These are phyloP conservation scores for Phyllotis vaccarum DNA, from an alignment of 2,797 vertebrate genomes.

Conservation along the genomic window DNA sequence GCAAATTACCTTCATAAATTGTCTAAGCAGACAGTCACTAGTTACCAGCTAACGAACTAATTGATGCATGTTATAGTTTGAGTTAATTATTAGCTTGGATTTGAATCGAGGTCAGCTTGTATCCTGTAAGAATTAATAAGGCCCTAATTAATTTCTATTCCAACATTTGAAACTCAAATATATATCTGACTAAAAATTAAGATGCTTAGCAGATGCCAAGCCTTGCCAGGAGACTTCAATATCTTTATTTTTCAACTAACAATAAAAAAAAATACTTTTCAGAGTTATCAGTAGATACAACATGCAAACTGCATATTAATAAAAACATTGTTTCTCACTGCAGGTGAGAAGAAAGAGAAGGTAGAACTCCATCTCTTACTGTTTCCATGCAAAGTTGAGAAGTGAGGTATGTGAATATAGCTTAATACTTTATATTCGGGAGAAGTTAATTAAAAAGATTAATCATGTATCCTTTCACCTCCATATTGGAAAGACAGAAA, in stretches of 20 bases:
- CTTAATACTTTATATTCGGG: constrained; percentile 66
- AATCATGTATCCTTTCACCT: constrained; percentile 61
- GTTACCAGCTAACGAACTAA: constrained; percentile 26
- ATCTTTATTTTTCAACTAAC: not conserved
- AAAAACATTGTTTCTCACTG: not conserved
- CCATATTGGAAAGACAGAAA: constrained; percentile 40
- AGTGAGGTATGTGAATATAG: not conserved
- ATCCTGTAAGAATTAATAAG: constrained; percentile 2
- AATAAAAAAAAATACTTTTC: constrained; percentile 1
- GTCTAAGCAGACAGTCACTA: constrained; percentile 4
- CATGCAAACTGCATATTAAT: not conserved
- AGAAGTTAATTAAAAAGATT: constrained; percentile 72
- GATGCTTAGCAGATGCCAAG: not conserved
- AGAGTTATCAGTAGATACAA: not conserved
- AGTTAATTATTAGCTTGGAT: constrained; percentile 67
- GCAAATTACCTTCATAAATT: constrained; percentile 14
- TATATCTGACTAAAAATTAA: constrained; percentile 32
- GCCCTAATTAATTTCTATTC: constrained; percentile 1
- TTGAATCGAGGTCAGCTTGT: constrained; percentile 24
- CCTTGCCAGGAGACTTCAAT: not conserved
- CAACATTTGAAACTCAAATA: constrained; percentile 36
- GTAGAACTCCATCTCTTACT: not conserved
- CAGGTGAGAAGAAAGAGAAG: not conserved
- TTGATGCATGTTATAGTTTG: constrained; percentile 37
- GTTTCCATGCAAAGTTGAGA: not conserved